Percentiles rank a stretch among this genome's conserved stretches.
phyloP scores from a whole-genome alignment of 2,113 vertebrate species.

The Elachura formosa region DNA sequence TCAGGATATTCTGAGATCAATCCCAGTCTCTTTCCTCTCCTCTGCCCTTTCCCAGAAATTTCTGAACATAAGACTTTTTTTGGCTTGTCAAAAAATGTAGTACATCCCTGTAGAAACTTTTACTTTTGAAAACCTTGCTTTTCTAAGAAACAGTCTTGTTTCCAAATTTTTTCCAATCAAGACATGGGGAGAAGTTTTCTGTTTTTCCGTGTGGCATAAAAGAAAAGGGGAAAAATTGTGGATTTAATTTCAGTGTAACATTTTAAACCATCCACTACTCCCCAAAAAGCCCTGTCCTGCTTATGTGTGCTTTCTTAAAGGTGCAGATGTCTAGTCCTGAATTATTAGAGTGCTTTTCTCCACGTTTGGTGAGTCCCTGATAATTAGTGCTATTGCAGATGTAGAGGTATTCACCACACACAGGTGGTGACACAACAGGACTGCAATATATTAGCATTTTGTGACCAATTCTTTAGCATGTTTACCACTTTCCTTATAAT shows the following conservation, averaged over 20 bases:
- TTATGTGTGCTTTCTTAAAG: not conserved
- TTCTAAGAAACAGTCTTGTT: not conserved
- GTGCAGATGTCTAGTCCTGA: not conserved
- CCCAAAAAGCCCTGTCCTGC: not conserved
- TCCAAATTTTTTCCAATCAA: not conserved
- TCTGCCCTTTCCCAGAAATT: not conserved
- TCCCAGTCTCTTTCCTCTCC: not conserved
- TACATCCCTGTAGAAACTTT: not conserved
- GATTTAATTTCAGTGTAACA: not conserved
- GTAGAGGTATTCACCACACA: not conserved
- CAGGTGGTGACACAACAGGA: not conserved
- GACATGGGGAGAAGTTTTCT: not conserved
- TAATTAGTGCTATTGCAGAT: not conserved
- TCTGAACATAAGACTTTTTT: not conserved
- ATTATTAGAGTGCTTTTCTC: not conserved
- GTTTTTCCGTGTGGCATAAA: not conserved
- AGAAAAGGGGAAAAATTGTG: not conserved
- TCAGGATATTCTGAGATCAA: not conserved
- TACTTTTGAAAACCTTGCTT: not conserved
- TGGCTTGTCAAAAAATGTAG: not conserved
- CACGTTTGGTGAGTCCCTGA: not conserved
- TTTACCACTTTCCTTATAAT: conserved; percentile 44
- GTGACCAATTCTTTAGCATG: conserved; percentile 19
- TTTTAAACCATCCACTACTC: not conserved
- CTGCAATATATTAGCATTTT: not conserved